phyloP scores from a whole-genome alignment of 2,797 vertebrate genomes.

The Alauda arvensis region DNA sequence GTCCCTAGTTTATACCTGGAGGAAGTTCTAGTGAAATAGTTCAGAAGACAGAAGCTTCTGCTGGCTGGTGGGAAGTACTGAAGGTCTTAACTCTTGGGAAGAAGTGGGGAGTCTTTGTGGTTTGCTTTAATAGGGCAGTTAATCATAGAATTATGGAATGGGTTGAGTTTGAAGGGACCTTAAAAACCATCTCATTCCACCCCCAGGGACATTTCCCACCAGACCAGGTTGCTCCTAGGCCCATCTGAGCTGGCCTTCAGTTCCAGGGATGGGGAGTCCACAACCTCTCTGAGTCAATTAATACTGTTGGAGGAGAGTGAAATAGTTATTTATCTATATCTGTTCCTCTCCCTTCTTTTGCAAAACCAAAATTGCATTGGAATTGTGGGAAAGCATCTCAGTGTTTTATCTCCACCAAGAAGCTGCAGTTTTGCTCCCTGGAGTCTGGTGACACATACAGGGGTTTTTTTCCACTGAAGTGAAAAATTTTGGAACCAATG shows the following conservation, averaged over 20 bases:
- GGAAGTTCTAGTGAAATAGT: not conserved
- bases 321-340: not conserved
- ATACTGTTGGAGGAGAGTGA: not conserved
- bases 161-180: not conserved
- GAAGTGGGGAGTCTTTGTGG: not conserved
- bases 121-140: not conserved
- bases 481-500: not conserved
- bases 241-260: accelerated
- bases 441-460: not conserved
- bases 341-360: not conserved
- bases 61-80: not conserved
- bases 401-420: not conserved
- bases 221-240: not conserved
- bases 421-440: not conserved
- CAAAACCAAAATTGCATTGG: not conserved
- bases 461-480: not conserved
- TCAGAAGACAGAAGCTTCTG: not conserved
- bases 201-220: not conserved
- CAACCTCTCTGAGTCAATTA: not conserved
- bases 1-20: not conserved
- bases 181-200: not conserved
- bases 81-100: not conserved
- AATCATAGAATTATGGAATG: not conserved
- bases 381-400: not conserved
- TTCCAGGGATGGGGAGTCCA: not conserved